These are phyloP conservation scores for Bilobella aurantiaca DNA, from an alignment of 1,140 invertebrate species.

Conservation along the genomic window DNA sequence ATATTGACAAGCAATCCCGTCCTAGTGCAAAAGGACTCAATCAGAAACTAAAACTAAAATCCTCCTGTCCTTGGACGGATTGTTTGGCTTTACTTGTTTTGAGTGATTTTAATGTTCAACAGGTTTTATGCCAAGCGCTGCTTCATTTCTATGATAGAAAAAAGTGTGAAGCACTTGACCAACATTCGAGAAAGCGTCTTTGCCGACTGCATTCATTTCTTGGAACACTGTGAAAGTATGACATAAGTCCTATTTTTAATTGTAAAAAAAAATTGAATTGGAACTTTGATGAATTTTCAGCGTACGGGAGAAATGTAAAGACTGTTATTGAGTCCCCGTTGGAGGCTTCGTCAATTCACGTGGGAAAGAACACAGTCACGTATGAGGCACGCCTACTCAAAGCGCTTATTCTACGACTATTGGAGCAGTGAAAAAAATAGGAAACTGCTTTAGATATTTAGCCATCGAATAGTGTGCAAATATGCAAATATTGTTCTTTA, in stretches of 20 bases:
- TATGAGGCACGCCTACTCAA: conserved; percentile 82
- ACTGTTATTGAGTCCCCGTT: conserved; percentile 72
- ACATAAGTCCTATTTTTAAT: not conserved
- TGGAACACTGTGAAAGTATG: conserved; percentile 75
- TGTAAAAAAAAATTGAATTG: conserved; percentile 9
- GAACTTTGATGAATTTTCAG: conserved; percentile 42
- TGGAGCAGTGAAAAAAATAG: conserved; percentile 36
- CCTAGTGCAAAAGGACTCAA: too few relatives aligned
- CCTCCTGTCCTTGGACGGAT: not conserved
- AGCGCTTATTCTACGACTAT: conserved; percentile 63
- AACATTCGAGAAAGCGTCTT: conserved; percentile 76
- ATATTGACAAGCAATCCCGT: too few relatives aligned
- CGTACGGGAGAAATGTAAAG: conserved; percentile 71
- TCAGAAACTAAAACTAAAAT: too few relatives aligned
- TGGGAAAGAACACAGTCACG: conserved; percentile 83
- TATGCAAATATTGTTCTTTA: too few relatives aligned
- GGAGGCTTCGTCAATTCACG: conserved; percentile 56
- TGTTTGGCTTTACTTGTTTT: too few relatives aligned
- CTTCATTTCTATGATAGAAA: conserved; percentile 85
- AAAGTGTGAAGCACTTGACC: conserved; percentile 81
- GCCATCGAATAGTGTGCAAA: too few relatives aligned
- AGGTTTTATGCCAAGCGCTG: conserved; percentile 88
- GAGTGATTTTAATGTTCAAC: not conserved
- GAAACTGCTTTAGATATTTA: too few relatives aligned
- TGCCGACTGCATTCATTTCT: conserved; percentile 80